A percentile compares a stretch with the other conserved stretches of the same genome.
Conservation (phyloP, 2,797 vertebrate genomes). For the Labroides dimidiatus region DNA sequence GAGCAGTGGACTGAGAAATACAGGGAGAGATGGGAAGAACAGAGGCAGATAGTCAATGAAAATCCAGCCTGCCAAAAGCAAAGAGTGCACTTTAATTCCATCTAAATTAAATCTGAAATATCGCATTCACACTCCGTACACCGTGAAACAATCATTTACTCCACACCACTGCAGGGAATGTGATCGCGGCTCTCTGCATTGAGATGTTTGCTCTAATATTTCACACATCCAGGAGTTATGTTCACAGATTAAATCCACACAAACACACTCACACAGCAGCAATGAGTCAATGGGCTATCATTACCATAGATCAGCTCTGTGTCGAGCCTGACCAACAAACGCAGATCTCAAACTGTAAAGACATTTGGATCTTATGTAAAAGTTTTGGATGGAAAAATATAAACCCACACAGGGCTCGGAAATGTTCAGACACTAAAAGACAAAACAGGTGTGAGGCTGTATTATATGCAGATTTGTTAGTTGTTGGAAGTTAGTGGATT, state of each 20-base stretch:
- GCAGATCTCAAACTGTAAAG: neutral
- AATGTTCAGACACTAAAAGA: too few species aligned
- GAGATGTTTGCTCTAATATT: neutral
- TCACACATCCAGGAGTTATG: constrained; percentile 5
- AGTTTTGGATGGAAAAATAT: neutral
- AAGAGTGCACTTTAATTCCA: neutral
- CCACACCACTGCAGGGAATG: neutral
- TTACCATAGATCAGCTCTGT: constrained; percentile 22
- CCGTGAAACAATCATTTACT: neutral
- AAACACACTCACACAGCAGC: constrained; percentile 19
- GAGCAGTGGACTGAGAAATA: constrained; percentile 53
- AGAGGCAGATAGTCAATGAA: constrained; percentile 28
- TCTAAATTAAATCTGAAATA: neutral
- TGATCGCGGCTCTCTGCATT: neutral
- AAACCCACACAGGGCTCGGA: too few species aligned
- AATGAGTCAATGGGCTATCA: constrained; percentile 43
- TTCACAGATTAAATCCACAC: constrained; percentile 34
- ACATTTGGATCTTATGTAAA: too few species aligned
- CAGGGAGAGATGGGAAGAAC: constrained; percentile 6
- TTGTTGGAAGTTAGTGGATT: too few species aligned
- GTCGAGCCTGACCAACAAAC: constrained; percentile 27
- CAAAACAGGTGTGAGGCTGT: neutral
- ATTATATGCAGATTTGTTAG: constrained; percentile 3
- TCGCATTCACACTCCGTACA: neutral
- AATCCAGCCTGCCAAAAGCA: constrained; percentile 17